Evolutionary conservation across 2,113 vertebrate genomes (phyloP), one percentile per base, ranked within the genome.

Genomic region (Rhinogobius similis): DNA sequence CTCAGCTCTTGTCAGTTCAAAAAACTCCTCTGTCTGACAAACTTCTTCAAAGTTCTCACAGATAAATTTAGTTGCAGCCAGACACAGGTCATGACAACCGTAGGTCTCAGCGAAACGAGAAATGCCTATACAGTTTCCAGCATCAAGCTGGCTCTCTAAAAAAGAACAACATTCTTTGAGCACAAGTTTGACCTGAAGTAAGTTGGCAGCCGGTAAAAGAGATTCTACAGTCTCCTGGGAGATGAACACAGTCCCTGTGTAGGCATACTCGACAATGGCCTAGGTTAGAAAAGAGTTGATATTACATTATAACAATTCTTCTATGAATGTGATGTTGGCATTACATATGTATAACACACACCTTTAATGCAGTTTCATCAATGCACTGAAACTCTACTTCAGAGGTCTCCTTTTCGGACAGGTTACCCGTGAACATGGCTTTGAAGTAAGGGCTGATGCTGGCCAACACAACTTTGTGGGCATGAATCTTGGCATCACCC

Each of bases 381-480:
- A 99, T 89, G 81, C 96, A 96, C 88, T 97, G 98, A 88, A 99
- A 98, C 79, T 99, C 97, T 73, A 99, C 97, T 87, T 99, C 96
- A 0, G 95, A 92, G 68, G 96, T 98, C 90, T 97, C 97, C 83
- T 99, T 99, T 89, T 99, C 97, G 0, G 97, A 98, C 39, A 99
- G 93, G 89, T 95, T 98, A 63, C 97, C 97, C 0, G 97, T 97
- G 91, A 99, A 99, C 98, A 99, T 99, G 90, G 98, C 98, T 91
- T 97, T 98, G 92, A 99, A 99, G 89, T 99, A 99, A 0, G 98
- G 98, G 77, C 98, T 99, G 91, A 99, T 96, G 92, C 97, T 97
- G 87, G 98, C 98, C 76, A 99, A 93, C 72, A 99, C 98, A 83
- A 93, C 98, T 84, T 96, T 99, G 91, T 99, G 98, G 1, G 98